Evolutionary conservation across 23 tunicate genomes (phyloP), one percentile per base, ranked within the genome.

Genomic region (Trididemnum nubilum): DNA sequence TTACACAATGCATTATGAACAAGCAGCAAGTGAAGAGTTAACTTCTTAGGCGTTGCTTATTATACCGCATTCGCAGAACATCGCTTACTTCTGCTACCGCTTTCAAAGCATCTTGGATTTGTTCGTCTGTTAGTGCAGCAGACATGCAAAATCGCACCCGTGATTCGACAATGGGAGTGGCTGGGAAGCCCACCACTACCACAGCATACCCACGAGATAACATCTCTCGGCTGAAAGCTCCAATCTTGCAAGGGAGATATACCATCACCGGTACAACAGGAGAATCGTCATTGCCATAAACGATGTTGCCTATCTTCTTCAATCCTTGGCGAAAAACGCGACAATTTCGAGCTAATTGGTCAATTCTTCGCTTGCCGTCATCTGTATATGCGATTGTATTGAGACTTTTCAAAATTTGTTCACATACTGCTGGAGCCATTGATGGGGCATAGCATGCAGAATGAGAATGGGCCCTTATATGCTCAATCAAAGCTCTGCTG

Each of bases 111-210:
- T 84, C 76, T 34, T 64, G 51, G 3, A 88, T 64, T 75, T 88
- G 94, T 54, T 84, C 24, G 1, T 86, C 77, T 23, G 72, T 75
- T 23, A 80, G 79, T n/a, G 74, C 82, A 39, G 94, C 88, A 2
- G 94, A 88, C 51, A 88, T 51, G 64, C 94, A 88, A 70, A 88
- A 88, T 22, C 94, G 67, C 29, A 79, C 94, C 34, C 94, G 31
- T 4, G 84, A 37, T 34, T 86, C 83, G n/a, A 64, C 83, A 36
- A 88, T 19, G 7, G 94, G 94, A 33, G 89, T 85, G 22, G 89
- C 94, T 32, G 94, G 94, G 76, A 88, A 88, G 1, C 94, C 94
- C 3, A 85, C 94, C 2, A 88, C 94, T 51, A 88, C 94, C 27
- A 88, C 89, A 30, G 94, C 94, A 79, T 73, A 84, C 28, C 94